Base-by-base conservation (phyloP, 2,888 invertebrate species). In the Kuschelorhynchus macadamiae region DNA sequence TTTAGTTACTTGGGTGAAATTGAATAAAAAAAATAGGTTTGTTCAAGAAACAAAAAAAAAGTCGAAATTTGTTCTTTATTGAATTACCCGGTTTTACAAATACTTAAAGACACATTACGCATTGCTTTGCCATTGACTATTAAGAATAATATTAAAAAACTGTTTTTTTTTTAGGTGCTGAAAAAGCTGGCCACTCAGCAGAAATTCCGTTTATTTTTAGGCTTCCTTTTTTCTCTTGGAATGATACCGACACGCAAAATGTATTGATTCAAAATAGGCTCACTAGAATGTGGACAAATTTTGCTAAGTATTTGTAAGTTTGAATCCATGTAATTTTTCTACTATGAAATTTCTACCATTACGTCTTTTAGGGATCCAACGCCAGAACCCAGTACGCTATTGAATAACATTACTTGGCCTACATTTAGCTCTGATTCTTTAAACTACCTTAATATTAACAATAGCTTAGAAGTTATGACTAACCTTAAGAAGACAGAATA, bases 211-310 rank as follows among this genome's bases (percentile, higher is more conserved):
- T 44, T 44, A 16, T 44, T 3, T 44, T 44, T 44, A 14, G 16
- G 3, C 4, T 44, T 3, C 2, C 12, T 9, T 14, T 12, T 16
- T 44, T 44, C 16, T 11, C 3, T 9, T 17, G 36, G 11, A 11
- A 44, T 9, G 44, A 44, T 16, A 25, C 7, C 3, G 18, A 11
- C 16, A 25, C 25, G 25, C 25, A 25, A 3, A 71, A 74, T 44
- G 71, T 72, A 8, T 52, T 46, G 21, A 56, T 47, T 12, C 55
- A 66, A n/a, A 50, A 60, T 21, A 57, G 62, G 33, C 55, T 76
- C 9, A 39, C 70, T 0, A 74, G 68, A 67, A 39, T 77, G 0
- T 55, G 55, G 55, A 55, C 62, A 7, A 63, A 63, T 47, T 65
- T 65, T 53, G 59, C 66, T 0, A 76, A 69, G 65, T 63, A 44